Conservation (phyloP, 2,888 invertebrate species). For the Polydesmus complanatus region DNA sequence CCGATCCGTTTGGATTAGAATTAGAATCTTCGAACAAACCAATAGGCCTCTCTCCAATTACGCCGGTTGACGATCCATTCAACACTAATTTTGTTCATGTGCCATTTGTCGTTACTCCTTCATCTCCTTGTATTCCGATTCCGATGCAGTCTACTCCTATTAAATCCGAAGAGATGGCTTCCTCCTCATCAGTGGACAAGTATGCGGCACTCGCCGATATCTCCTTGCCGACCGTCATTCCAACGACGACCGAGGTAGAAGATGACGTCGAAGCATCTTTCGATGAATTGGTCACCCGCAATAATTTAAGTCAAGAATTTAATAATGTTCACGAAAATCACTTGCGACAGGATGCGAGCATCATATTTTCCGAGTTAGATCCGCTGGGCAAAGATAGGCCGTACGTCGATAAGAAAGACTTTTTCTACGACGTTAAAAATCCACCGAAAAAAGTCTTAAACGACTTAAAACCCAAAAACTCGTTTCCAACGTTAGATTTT, state of each 20-base stretch:
- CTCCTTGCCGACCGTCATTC: neutral
- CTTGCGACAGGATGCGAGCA: neutral
- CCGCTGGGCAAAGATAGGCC: slow-evolving; percentile 82
- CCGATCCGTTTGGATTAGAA: slow-evolving; percentile 3
- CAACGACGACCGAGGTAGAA: neutral
- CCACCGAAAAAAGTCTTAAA: slow-evolving; percentile 84
- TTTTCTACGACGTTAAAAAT: slow-evolving; percentile 89
- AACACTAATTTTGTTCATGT: slow-evolving; percentile 13
- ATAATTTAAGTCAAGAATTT: too few relatives aligned
- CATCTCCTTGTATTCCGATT: slow-evolving; percentile 6
- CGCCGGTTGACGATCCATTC: slow-evolving; percentile 15
- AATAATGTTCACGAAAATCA: too few relatives aligned
- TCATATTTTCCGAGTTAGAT: slow-evolving; percentile 86
- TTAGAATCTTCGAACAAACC: slow-evolving; percentile 1
- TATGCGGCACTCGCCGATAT: slow-evolving; percentile 13
- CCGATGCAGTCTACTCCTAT: slow-evolving; percentile 16
- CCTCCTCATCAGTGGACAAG: neutral
- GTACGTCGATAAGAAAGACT: slow-evolving; percentile 88
- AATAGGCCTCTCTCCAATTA: slow-evolving; percentile 27
- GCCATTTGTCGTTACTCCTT: neutral
- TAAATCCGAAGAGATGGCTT: slow-evolving; percentile 15
- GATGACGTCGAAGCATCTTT: neutral
- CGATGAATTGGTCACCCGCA: neutral
- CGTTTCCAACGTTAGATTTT: neutral
- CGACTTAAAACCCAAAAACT: slow-evolving; percentile 48